These are phyloP conservation scores for Netelia fuscicornis DNA, from an alignment of 2,888 invertebrate genomes.

Conservation along the genomic window DNA sequence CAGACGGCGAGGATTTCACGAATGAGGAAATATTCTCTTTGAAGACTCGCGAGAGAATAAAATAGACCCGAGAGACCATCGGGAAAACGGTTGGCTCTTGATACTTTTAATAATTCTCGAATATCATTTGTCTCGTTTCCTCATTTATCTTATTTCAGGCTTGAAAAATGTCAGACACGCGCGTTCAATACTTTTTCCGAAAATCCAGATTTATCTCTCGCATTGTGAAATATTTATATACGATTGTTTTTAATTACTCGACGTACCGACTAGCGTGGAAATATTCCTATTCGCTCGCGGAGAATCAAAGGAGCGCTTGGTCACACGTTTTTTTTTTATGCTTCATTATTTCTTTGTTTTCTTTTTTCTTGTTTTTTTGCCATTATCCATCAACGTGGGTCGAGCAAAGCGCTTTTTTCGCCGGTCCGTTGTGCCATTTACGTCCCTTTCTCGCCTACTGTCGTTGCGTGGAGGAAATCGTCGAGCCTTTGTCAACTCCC, in stretches of 20 bases:
- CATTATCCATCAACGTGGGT: constrained; percentile 36
- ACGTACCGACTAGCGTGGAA: constrained; percentile 27
- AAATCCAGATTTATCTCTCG: neutral
- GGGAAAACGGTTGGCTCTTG: constrained; percentile 6
- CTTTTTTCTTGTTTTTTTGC: constrained; percentile 12
- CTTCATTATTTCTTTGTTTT: neutral
- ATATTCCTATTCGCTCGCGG: constrained; percentile 39
- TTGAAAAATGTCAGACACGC: constrained; percentile 6
- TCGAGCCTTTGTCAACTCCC: constrained; percentile 59
- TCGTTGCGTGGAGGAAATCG: constrained; percentile 54
- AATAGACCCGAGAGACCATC: neutral
- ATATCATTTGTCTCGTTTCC: neutral
- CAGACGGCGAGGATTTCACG: constrained; percentile 17
- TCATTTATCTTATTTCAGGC: neutral
- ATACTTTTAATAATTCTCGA: neutral
- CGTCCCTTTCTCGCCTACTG: constrained; percentile 7
- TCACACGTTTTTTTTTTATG: constrained; percentile 11
- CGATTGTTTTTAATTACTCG: neutral
- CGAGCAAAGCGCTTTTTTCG: constrained; percentile 18
- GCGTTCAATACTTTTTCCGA: constrained; percentile 13
- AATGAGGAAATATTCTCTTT: constrained; percentile 7
- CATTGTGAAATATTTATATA: constrained; percentile 13
- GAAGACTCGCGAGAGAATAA: neutral
- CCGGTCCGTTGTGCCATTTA: neutral
- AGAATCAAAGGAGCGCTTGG: neutral